Conservation (phyloP, 2,113 vertebrate species). For the Perca fluviatilis region DNA sequence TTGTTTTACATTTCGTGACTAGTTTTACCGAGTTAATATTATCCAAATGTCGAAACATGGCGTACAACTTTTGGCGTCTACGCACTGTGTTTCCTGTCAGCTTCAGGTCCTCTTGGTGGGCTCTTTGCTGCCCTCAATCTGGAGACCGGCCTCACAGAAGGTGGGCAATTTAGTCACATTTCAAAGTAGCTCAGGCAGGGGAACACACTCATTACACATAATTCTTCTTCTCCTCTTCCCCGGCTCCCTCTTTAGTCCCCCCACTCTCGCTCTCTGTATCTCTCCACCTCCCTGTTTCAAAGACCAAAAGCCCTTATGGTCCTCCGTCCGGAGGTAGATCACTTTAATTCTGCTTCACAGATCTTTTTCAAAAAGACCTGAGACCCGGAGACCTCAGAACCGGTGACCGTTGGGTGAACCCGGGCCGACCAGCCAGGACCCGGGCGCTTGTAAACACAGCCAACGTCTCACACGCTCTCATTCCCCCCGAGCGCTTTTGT, state of each 20-base stretch:
- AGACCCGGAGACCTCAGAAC: constrained; percentile 84
- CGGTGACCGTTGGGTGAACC: constrained; percentile 84
- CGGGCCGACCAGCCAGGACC: constrained; percentile 69
- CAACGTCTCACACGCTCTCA: constrained; percentile 78
- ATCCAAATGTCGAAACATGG: constrained; percentile 12
- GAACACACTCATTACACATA: constrained; percentile 78
- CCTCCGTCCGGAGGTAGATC: constrained; percentile 83
- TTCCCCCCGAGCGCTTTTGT: constrained; percentile 70
- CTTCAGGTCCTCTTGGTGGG: constrained; percentile 35
- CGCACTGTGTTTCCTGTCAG: constrained; percentile 19
- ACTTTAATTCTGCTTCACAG: constrained; percentile 89
- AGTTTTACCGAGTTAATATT: constrained; percentile 13
- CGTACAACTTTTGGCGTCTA: neutral
- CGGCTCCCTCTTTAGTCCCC: constrained; percentile 28
- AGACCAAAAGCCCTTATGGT: constrained; percentile 62
- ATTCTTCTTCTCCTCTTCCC: constrained; percentile 68
- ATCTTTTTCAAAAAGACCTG: constrained; percentile 86
- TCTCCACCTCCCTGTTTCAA: constrained; percentile 60
- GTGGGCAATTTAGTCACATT: constrained; percentile 81
- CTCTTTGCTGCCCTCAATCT: constrained; percentile 45
- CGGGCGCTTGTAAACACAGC: constrained; percentile 77
- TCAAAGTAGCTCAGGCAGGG: constrained; percentile 79
- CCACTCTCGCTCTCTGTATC: constrained; percentile 38
- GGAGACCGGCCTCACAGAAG: constrained; percentile 61
- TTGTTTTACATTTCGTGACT: constrained; percentile 23